phyloP scores from a whole-genome alignment of 2,113 vertebrate genomes.

The Cyphomyrus plagiostoma region DNA sequence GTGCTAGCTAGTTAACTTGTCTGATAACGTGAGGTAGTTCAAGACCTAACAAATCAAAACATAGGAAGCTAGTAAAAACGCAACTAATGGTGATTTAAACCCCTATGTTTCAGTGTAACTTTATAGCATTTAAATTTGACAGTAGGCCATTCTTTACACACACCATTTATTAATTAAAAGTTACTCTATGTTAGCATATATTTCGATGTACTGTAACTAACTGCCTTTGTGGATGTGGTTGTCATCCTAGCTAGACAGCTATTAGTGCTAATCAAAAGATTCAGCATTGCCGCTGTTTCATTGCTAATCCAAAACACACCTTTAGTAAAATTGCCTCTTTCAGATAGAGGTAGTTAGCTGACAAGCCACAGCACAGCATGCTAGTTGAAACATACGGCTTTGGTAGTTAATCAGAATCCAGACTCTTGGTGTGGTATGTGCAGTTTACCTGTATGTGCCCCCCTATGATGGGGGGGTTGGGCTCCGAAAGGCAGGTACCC shows the following conservation, averaged over 20 bases:
- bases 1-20: background rate
- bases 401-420: background rate
- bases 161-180: background rate
- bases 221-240: background rate
- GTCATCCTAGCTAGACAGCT: background rate
- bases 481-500: background rate
- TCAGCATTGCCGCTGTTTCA: background rate
- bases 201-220: background rate
- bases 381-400: too few species aligned
- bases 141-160: background rate
- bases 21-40: background rate
- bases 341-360: background rate
- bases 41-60: background rate
- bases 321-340: background rate
- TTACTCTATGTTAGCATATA: background rate
- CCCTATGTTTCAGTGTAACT: background rate
- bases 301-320: background rate
- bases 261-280: background rate
- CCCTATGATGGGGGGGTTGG: too few species aligned
- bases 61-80: background rate
- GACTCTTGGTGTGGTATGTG: background rate
- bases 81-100: background rate
- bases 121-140: background rate
- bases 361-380: too few species aligned
- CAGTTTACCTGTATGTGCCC: background rate